These are phyloP conservation scores for Aphelenchoides avenae DNA, from an alignment of 1,140 invertebrate species.

Conservation along the genomic window DNA sequence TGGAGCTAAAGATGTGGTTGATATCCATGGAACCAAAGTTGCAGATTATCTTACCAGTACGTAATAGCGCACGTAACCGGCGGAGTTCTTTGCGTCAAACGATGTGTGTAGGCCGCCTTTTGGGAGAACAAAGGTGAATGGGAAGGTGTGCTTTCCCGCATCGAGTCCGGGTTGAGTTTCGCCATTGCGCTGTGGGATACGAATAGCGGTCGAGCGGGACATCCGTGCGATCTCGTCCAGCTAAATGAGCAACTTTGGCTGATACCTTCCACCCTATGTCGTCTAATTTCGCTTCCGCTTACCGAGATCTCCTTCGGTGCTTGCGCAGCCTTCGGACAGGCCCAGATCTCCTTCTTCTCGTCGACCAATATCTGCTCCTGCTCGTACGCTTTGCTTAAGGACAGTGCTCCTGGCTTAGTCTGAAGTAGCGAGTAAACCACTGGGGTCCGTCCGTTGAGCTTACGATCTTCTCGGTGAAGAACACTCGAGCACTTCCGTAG, in stretches of 20 bases:
- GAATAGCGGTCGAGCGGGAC: conserved; percentile 16
- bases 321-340: neutral
- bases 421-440: conserved; percentile 2
- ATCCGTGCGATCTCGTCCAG: conserved; percentile 21
- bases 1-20: conserved; percentile 12
- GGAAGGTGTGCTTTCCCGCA: conserved; percentile 15
- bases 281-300: neutral
- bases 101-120: conserved; percentile 19
- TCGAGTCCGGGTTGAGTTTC: conserved; percentile 7
- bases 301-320: conserved; percentile 4
- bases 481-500: conserved; percentile 24
- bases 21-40: neutral
- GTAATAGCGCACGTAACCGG: conserved; percentile 27
- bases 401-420: neutral
- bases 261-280: neutral
- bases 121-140: conserved; percentile 14
- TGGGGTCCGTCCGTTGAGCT: neutral
- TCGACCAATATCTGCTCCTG: neutral
- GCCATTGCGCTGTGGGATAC: conserved; percentile 1
- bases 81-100: conserved; percentile 21
- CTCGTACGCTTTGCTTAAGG: conserved; percentile 5
- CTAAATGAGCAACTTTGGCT: conserved; percentile 13
- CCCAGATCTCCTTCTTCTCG: neutral
- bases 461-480: conserved; percentile 24
- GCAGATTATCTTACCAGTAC: conserved; percentile 13